Conservation (phyloP, 2,888 invertebrate genomes). For the Hypercompe scribonia region DNA sequence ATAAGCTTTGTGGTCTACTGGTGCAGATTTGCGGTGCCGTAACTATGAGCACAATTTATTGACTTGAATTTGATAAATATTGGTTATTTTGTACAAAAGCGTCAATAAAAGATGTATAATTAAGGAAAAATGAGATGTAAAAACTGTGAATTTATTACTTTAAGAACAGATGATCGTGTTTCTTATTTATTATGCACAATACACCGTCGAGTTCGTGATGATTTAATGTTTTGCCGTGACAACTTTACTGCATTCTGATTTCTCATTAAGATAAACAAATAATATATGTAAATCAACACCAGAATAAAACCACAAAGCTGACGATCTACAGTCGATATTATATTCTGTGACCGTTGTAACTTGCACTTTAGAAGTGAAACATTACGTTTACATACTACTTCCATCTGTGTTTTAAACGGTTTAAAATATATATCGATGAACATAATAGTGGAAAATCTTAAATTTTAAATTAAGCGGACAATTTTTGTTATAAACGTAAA, state of each 20-base stretch:
- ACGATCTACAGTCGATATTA: slow-evolving; percentile 38
- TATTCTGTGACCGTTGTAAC: slow-evolving; percentile 36
- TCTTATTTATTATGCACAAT: background rate
- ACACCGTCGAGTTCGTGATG: background rate
- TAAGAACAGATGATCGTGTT: background rate
- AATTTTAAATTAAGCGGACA: slow-evolving; percentile 28
- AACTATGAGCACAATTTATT: background rate
- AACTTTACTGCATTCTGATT: background rate
- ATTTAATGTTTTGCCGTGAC: background rate
- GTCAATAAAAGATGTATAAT: slow-evolving; percentile 1
- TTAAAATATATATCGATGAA: slow-evolving; percentile 41
- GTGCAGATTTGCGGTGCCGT: slow-evolving; percentile 12
- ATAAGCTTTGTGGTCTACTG: slow-evolving; percentile 22
- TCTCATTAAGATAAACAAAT: background rate
- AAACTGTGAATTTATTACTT: slow-evolving; percentile 7
- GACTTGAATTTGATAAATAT: background rate
- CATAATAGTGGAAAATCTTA: slow-evolving; percentile 51
- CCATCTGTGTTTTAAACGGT: slow-evolving; percentile 21
- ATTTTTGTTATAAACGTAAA: slow-evolving; percentile 43
- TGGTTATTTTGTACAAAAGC: background rate
- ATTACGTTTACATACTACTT: slow-evolving; percentile 9
- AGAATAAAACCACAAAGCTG: slow-evolving; percentile 48
- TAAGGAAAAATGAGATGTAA: slow-evolving; percentile 13
- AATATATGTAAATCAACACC: slow-evolving; percentile 22
- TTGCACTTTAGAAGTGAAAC: slow-evolving; percentile 6